Conservation (phyloP, 2,888 invertebrate genomes). For the Sipha maydis region DNA sequence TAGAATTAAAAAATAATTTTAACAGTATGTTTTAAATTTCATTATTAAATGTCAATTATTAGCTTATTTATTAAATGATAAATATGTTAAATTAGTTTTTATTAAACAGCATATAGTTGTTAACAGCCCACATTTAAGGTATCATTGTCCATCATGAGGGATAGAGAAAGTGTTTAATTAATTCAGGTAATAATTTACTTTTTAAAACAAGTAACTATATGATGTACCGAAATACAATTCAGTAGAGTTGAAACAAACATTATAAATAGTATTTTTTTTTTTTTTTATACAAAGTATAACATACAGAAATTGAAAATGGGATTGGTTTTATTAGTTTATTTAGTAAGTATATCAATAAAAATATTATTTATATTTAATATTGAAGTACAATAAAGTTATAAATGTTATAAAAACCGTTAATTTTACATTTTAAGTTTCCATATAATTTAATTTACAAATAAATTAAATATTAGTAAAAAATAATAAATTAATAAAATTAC, state of each 20-base stretch:
- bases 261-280: neutral
- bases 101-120: neutral
- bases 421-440: neutral
- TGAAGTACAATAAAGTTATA: neutral
- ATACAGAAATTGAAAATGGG: conserved; percentile 14
- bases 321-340: conserved; percentile 30
- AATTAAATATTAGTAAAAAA: neutral
- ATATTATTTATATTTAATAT: conserved; percentile 2
- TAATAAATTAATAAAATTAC: neutral
- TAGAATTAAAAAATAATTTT: neutral
- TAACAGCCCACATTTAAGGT: conserved; percentile 52
- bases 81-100: conserved; percentile 4
- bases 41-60: neutral
- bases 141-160: conserved; percentile 54
- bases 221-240: neutral
- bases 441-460: neutral
- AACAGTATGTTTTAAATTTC: neutral
- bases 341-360: conserved; percentile 33
- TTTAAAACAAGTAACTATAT: neutral
- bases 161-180: conserved; percentile 52
- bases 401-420: too few species aligned
- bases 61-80: conserved; percentile 17
- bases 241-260: conserved; percentile 11
- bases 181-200: conserved; percentile 4
- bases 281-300: neutral